Evolutionary conservation across 2,113 vertebrate species (phyloP), one percentile per base, ranked within the genome.

Genomic region (Edolisoma coerulescens): DNA sequence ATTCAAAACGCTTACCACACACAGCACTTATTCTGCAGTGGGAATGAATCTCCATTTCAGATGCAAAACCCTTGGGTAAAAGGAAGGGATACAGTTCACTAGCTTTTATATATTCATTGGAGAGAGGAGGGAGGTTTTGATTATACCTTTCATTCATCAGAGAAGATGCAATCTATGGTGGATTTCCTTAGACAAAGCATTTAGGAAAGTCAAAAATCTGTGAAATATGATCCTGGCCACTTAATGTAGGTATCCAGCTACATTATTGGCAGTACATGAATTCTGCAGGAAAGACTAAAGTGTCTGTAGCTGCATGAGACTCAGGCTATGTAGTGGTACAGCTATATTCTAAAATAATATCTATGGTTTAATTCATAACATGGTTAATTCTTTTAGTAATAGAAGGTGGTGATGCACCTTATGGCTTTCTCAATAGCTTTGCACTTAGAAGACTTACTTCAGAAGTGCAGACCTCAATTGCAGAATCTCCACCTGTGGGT

Each of bases 1-100:
- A 84, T 92, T 80, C 79, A 88, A 93, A 96, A 77, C 42, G 20
- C n/a, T 86, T 92, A 27, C 83, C 88, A 83, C 83, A 93, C 57
- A 69, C 11, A 90, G 49, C 49, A 92, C 23, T 69, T 79, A 76
- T 27, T 95, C 61, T 85, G 70, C 6, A 13, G n/a, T 5, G 3
- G 19, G 45, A 91, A 81, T 42, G 33, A 90, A 68, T 85, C 49
- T 85, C 39, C 67, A 77, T 79, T 92, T 94, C 45, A 83, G 49
- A 61, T 64, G 47, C 27, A 64, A 78, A 91, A 64, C 44, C 22
- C 44, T 41, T 26, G 56, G 7, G 24, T 68, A 89, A 84, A 87
- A 87, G 24, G 52, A 89, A 68, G 19, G 18, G 35, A 75, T 44
- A 60, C 16, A 87, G 17, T 47, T 93, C 64, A 41, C 41, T 41